Conservation (phyloP, 2,113 vertebrate genomes). For the Hypomesus transpacificus region DNA sequence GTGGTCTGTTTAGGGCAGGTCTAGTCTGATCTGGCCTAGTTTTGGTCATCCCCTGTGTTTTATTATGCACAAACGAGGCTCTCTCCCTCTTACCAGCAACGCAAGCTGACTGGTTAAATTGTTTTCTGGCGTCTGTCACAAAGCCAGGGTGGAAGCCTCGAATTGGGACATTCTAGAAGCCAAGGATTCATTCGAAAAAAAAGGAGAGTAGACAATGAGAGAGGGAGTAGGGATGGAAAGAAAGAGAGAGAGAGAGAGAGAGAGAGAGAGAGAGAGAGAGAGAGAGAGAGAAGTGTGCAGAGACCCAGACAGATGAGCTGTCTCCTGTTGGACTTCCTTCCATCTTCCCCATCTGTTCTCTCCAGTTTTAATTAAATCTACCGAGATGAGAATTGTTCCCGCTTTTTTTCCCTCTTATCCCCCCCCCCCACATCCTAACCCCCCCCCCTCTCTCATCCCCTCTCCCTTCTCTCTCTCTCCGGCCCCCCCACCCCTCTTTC, state of each 20-base stretch:
- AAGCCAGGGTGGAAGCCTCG: conserved; percentile 72
- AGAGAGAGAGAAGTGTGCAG: conserved; percentile 45
- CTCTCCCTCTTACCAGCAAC: conserved; percentile 59
- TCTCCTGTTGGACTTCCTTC: conserved; percentile 89
- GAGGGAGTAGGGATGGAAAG: conserved; percentile 22
- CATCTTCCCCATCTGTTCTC: conserved; percentile 96
- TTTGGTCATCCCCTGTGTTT: conserved; percentile 42
- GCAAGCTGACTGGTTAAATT: conserved; percentile 52
- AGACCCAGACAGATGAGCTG: conserved; percentile 88
- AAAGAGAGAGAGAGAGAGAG: conserved; percentile 53
- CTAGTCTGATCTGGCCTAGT: conserved; percentile 39
- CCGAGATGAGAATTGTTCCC: conserved; percentile 80
- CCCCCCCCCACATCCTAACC: conserved; percentile 32
- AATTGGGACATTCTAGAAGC: conserved; percentile 71
- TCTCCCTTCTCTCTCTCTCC: conserved; percentile 48
- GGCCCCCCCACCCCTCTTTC: conserved; percentile 71
- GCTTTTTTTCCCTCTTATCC: conserved; percentile 26
- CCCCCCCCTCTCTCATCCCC: conserved; percentile 63
- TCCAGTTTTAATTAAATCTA: conserved; percentile 99
- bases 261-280: conserved; percentile 29
- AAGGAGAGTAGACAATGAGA: conserved; percentile 25
- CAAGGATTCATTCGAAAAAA: conserved; percentile 80
- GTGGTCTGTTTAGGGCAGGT: no score
- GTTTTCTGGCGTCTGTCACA: conserved; percentile 60
- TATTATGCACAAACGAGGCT: conserved; percentile 50